Conservation (phyloP, 2,113 vertebrate species). For the Tympanuchus pallidicinctus region DNA sequence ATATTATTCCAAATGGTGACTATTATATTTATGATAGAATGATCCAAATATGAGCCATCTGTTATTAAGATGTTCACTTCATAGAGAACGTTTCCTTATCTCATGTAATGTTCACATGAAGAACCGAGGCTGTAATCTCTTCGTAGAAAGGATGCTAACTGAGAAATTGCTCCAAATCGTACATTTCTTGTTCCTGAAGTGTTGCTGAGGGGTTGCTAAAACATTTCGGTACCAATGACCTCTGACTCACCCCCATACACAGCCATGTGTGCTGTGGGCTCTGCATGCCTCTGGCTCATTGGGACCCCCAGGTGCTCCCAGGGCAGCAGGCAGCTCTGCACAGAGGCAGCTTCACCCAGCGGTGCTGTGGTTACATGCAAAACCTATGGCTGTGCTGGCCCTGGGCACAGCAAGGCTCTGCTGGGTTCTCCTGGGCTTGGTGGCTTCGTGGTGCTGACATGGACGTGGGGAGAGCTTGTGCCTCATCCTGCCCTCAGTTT, state of each 20-base stretch:
- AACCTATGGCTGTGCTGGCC: accelerated
- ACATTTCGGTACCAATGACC: accelerated
- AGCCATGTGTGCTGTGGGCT: accelerated
- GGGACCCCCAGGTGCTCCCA: accelerated
- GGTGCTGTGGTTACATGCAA: accelerated
- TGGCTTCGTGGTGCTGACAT: no score
- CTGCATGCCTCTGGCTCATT: accelerated
- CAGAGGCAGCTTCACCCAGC: not conserved
- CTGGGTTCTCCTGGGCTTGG: no score
- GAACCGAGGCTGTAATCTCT: not conserved
- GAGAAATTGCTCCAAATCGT: accelerated
- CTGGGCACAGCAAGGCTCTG: no score
- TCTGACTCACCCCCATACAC: accelerated
- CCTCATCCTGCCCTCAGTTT: no score
- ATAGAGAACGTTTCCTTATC: not conserved
- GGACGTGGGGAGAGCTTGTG: no score
- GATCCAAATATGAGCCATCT: constrained; percentile 39
- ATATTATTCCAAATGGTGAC: not conserved
- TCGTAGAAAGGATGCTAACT: accelerated
- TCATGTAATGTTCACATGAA: not conserved
- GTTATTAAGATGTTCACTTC: constrained; percentile 63
- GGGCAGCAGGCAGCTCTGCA: accelerated
- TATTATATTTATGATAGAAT: not conserved
- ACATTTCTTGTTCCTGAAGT: accelerated
- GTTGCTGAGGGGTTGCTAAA: not conserved